Evolutionary conservation across 1,140 invertebrate species (phyloP), one percentile per base, ranked within the genome.

Genomic region (Sycobia sp.): DNA sequence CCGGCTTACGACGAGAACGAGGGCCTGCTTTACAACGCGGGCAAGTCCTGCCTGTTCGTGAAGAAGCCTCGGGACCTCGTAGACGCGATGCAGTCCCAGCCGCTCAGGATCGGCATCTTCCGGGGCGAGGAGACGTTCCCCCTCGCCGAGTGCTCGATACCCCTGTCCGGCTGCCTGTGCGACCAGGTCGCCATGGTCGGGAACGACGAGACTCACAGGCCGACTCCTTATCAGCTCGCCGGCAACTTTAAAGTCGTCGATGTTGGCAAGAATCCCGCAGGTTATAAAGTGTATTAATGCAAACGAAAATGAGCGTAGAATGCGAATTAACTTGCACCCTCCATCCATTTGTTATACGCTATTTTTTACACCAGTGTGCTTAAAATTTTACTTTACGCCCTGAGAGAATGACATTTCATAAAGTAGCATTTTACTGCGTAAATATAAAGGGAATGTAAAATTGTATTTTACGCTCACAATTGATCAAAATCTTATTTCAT

Each of bases 161-260:
- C 66, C 0, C 44, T 82, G 25, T 71, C 73, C 0, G 79, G 77
- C 3, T 82, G 80, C 39, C 46, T 77, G 0, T 82, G 80, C 53
- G 74, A 82, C 43, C 79, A 82, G 62, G 57, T 80, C 5, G 69
- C 72, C 8, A 79, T 81, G 76, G 62, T 72, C 1, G 61, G 47
- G 32, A 81, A 81, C 56, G 80, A 81, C 49, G 23, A n/a, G 0
- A 58, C 69, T 9, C 72, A 76, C 49, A 53, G 71, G 47, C 76
- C 78, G 0, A 72, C 72, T 41, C 78, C 79, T 0, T 81, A 76
- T 50, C 41, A 56, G 20, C 55, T 80, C 27, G 70, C 69, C 16
- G 73, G 74, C n/a, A 65, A 44, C 14, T 74, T 73, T 50, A 65
- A 75, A 22, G 56, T 82, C 0, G 1, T 62, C 0, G 79, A 82